phyloP scores from a whole-genome alignment of 2,797 vertebrate genomes.

The Pangasius djambal region DNA sequence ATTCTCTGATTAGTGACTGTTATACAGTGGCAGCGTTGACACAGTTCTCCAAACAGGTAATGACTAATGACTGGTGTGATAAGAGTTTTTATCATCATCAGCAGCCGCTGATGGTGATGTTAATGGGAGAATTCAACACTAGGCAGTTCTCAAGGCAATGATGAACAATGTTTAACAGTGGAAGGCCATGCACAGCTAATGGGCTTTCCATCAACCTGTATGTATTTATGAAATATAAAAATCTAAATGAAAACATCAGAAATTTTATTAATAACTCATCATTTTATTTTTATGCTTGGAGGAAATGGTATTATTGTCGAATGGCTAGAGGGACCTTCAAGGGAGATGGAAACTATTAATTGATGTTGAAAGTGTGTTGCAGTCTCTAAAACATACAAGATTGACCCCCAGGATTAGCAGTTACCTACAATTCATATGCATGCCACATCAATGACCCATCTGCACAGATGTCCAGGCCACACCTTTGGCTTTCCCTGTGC shows the following conservation, averaged over 20 bases:
- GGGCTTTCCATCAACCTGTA: neutral
- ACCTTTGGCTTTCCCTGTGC: neutral
- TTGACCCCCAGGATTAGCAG: neutral
- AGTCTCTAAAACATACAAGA: no score
- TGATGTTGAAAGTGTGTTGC: neutral
- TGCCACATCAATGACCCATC: neutral
- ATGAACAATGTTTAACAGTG: neutral
- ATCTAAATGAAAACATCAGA: neutral
- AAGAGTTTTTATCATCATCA: neutral
- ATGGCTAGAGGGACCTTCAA: neutral
- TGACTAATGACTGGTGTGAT: constrained; percentile 16
- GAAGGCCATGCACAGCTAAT: neutral
- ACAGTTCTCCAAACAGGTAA: constrained; percentile 42
- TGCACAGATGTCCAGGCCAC: constrained; percentile 2
- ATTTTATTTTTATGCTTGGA: neutral
- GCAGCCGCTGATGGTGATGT: neutral
- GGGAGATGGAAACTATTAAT: neutral
- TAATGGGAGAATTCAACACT: neutral
- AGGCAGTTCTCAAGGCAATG: neutral
- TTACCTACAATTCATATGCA: neutral
- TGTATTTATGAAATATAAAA: neutral
- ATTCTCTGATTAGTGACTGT: constrained; percentile 38
- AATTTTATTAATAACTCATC: neutral
- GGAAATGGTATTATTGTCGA: neutral
- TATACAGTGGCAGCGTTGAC: constrained; percentile 3